Percentiles rank a stretch among this genome's conserved stretches.
These are phyloP conservation scores for Sinelater perroti DNA, from an alignment of 2,888 invertebrate species.

Conservation along the genomic window DNA sequence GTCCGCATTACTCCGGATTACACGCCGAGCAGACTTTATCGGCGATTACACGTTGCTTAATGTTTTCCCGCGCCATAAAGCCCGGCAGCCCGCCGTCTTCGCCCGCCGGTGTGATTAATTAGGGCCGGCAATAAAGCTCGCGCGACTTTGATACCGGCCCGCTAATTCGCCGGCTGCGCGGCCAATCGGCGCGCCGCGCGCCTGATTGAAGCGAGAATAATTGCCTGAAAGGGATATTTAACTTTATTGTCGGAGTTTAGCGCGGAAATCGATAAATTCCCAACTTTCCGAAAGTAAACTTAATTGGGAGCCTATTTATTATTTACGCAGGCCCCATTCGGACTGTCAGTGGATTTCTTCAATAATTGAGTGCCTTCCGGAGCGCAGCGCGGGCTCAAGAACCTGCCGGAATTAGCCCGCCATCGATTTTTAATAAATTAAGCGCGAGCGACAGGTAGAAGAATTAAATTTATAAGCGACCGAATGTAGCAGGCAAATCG, in stretches of 20 bases:
- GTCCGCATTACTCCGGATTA: conserved; percentile 30
- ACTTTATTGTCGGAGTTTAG: not conserved
- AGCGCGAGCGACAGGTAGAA: too few relatives aligned
- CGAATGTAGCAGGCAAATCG: too few relatives aligned
- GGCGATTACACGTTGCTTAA: conserved; percentile 31
- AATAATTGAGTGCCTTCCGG: conserved; percentile 2
- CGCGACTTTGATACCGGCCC: too few relatives aligned
- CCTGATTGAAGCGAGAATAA: not conserved
- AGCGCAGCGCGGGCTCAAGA: too few relatives aligned
- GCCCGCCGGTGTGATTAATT: conserved; percentile 18
- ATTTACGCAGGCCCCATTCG: conserved; percentile 9
- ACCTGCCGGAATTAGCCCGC: too few relatives aligned
- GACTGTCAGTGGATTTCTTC: conserved; percentile 4
- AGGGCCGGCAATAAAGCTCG: too few relatives aligned
- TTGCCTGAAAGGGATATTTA: conserved; percentile 6
- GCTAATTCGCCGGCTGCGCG: too few relatives aligned
- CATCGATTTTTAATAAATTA: too few relatives aligned
- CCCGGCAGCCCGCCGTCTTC: conserved; percentile 4
- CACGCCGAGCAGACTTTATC: conserved; percentile 25
- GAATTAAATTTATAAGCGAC: too few relatives aligned
- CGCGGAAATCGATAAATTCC: conserved; percentile 1
- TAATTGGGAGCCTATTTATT: conserved; percentile 13
- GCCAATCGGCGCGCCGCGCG: too few relatives aligned
- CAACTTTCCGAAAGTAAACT: conserved; percentile 3
- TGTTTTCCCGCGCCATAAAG: conserved; percentile 29